Conservation (phyloP, 2,797 vertebrate genomes). For the Sebastes kiyomatsui region DNA sequence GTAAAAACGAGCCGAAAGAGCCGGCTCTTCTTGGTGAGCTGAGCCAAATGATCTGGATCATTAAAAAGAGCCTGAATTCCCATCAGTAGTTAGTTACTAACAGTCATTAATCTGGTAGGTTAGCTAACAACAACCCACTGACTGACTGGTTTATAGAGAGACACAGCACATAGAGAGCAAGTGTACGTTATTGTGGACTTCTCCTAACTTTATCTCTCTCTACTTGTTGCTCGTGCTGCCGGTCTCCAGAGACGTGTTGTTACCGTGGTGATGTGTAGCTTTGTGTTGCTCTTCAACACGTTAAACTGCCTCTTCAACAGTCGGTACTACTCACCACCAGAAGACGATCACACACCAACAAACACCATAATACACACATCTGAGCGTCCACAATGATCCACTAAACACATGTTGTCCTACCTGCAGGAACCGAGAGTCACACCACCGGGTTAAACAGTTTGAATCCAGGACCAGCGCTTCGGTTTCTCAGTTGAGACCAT, state of each 20-base stretch:
- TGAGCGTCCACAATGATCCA: rapidly evolving
- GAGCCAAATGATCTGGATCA: too few species aligned
- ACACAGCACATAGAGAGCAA: neutral
- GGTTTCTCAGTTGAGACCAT: neutral
- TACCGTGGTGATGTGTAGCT: constrained; percentile 2
- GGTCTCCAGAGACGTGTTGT: neutral
- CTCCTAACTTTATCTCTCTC: neutral
- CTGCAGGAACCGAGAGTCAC: constrained; percentile 16
- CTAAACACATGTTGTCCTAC: neutral
- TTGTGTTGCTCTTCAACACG: neutral
- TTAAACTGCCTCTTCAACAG: constrained; percentile 36
- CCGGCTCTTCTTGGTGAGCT: too few species aligned
- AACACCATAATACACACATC: neutral
- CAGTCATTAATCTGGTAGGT: neutral
- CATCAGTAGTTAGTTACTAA: too few species aligned
- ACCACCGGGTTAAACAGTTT: constrained; percentile 38
- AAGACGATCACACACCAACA: neutral
- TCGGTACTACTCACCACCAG: neutral
- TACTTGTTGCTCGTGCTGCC: constrained; percentile 43
- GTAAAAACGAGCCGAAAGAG: too few species aligned
- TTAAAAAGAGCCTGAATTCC: too few species aligned
- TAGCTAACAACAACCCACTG: neutral
- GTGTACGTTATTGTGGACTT: neutral
- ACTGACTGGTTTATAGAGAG: neutral
- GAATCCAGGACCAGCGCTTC: constrained; percentile 60